A percentile compares a stretch with the other conserved stretches of the same genome.
Evolutionary conservation across 2,113 vertebrate species (phyloP).

Genomic region (Varanus salvator): DNA sequence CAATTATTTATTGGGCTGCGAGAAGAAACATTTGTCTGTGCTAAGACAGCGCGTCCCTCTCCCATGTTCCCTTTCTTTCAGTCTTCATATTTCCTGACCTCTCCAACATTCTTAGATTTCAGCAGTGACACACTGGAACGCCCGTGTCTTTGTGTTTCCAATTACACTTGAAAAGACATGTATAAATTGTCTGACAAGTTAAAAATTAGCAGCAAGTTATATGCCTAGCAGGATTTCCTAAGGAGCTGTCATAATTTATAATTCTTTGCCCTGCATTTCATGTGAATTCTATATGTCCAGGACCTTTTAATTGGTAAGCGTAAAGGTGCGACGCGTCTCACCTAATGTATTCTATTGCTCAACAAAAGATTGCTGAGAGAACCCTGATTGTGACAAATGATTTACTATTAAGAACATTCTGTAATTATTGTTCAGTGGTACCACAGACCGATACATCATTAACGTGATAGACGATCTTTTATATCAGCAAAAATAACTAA

Average conservation of each 20-base stretch:
- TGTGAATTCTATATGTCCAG: slow-evolving; percentile 54
- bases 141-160: slow-evolving; percentile 68
- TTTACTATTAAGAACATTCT: slow-evolving; percentile 89
- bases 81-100: slow-evolving; percentile 63
- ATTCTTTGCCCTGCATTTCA: slow-evolving; percentile 65
- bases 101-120: slow-evolving; percentile 66
- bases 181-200: slow-evolving; percentile 74
- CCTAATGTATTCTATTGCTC: slow-evolving; percentile 80
- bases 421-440: slow-evolving; percentile 89
- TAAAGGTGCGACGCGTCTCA: slow-evolving; percentile 83
- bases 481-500: slow-evolving; percentile 91
- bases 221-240: slow-evolving; percentile 66
- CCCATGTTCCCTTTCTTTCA: slow-evolving; percentile 68
- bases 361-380: slow-evolving; percentile 83
- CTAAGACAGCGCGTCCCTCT: slow-evolving; percentile 57
- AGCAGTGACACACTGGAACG: slow-evolving; percentile 65
- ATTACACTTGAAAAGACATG: slow-evolving; percentile 74
- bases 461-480: slow-evolving; percentile 89
- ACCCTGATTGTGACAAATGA: slow-evolving; percentile 87
- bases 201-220: slow-evolving; percentile 70
- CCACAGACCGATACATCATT: slow-evolving; percentile 87
- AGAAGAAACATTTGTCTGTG: slow-evolving; percentile 59
- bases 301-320: slow-evolving; percentile 71
- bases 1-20: slow-evolving; percentile 40
- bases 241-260: slow-evolving; percentile 69